Conservation (phyloP, 1,140 invertebrate genomes). For the Cydia strobilella region DNA sequence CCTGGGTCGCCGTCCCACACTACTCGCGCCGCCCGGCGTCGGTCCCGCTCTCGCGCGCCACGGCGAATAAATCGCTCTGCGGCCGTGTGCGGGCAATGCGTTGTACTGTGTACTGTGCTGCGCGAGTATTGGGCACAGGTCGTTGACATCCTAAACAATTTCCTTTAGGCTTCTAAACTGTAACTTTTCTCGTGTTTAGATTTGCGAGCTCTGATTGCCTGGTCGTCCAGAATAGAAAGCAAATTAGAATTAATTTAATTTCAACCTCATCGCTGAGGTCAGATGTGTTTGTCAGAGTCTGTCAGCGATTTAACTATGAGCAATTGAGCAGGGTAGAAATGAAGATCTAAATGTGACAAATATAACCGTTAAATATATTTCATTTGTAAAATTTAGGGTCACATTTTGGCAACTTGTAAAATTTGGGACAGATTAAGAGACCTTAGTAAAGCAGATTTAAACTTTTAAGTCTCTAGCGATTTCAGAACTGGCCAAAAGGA, state of each 20-base stretch:
- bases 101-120: constrained; percentile 72
- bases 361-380: too few relatives aligned
- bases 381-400: neutral
- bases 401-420: neutral
- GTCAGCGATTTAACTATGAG: neutral
- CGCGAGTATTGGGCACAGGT: constrained; percentile 71
- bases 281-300: too few relatives aligned
- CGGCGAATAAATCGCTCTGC: constrained; percentile 70
- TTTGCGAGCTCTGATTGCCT: constrained; percentile 4
- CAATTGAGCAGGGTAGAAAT: neutral
- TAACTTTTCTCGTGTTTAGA: neutral
- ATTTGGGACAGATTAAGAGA: neutral
- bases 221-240: neutral
- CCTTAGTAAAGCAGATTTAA: neutral
- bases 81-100: constrained; percentile 71
- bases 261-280: neutral
- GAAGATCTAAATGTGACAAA: neutral
- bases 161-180: constrained; percentile 52
- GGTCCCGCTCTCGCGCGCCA: constrained; percentile 53
- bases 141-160: constrained; percentile 69
- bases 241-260: too few relatives aligned
- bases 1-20: constrained; percentile 59
- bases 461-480: neutral
- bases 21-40: constrained; percentile 60
- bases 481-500: neutral